Evolutionary conservation across 64 coral and sea anemone species (phyloP).

Genomic region (Stylophora pistillata): DNA sequence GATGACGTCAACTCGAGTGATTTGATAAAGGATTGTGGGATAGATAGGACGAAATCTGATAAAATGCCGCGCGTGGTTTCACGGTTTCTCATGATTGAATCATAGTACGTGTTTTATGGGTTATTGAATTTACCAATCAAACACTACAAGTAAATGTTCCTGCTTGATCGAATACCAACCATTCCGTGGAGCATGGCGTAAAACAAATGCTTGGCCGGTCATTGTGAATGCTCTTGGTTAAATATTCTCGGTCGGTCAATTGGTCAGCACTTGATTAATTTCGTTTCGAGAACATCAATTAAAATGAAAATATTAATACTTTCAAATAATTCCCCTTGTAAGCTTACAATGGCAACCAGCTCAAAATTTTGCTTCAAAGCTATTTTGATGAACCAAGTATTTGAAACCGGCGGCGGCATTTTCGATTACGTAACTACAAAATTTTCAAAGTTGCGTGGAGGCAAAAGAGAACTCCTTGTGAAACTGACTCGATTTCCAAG

Average conservation of each 20-base stretch:
- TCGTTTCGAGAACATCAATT: not conserved
- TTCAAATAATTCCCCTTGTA: no score
- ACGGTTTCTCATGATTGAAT: not conserved
- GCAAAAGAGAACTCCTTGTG: no score
- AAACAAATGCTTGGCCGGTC: not conserved
- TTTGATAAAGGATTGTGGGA: slow-evolving; percentile 29
- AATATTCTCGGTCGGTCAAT: not conserved
- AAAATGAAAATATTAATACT: not conserved
- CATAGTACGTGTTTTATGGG: slow-evolving; percentile 10
- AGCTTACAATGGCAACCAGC: no score
- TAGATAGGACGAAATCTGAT: not conserved
- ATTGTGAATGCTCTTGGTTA: not conserved
- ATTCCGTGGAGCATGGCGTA: not conserved
- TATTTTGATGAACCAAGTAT: no score
- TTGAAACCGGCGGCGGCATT: no score
- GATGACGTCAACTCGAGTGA: slow-evolving; percentile 42
- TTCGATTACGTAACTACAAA: no score
- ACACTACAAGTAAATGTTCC: slow-evolving; percentile 2
- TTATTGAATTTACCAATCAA: slow-evolving; percentile 8
- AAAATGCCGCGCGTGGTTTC: slow-evolving; percentile 26
- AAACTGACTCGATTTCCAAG: no score
- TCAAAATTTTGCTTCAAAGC: no score
- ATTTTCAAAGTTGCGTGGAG: no score
- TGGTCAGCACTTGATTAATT: no score
- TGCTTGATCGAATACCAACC: slow-evolving; percentile 38